A percentile compares a stretch with the other conserved stretches of the same genome.
Conservation (phyloP, 1,140 invertebrate species). For the Brachionus calyciflorus region DNA sequence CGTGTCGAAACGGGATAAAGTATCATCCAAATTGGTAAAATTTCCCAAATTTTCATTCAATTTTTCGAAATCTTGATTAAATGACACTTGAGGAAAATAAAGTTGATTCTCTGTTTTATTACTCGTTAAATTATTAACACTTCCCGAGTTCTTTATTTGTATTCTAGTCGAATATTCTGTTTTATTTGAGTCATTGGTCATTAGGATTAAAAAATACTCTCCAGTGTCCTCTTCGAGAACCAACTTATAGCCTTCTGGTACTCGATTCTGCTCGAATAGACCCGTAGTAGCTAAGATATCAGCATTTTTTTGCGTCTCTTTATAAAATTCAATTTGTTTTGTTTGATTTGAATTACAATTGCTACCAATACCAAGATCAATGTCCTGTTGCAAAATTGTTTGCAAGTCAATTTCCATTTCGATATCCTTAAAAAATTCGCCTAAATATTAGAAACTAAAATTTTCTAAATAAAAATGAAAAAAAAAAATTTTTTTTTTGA, state of each 20-base stretch:
- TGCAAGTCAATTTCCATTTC: slow-evolving; percentile 46
- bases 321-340: slow-evolving; percentile 1
- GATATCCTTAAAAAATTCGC: slow-evolving; percentile 27
- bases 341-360: neutral
- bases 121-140: neutral
- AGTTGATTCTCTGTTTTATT: neutral
- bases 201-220: slow-evolving; percentile 17
- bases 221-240: slow-evolving; percentile 38
- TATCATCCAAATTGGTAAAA: neutral
- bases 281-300: neutral
- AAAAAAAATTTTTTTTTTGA: no score
- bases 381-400: slow-evolving; percentile 36
- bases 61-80: slow-evolving; percentile 13
- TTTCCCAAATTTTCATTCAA: slow-evolving; percentile 10
- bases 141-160: neutral
- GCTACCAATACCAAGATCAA: slow-evolving; percentile 10
- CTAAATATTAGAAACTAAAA: slow-evolving; percentile 2
- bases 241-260: slow-evolving; percentile 20
- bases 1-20: neutral
- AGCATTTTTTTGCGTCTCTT: slow-evolving; percentile 32
- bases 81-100: neutral
- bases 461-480: neutral
- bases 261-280: slow-evolving; percentile 10
- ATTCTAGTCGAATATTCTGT: neutral
- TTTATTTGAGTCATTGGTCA: slow-evolving; percentile 11